These are phyloP conservation scores for Umimayanthus kanabou DNA, from an alignment of 92 coral and sea anemone genomes.

Conservation along the genomic window DNA sequence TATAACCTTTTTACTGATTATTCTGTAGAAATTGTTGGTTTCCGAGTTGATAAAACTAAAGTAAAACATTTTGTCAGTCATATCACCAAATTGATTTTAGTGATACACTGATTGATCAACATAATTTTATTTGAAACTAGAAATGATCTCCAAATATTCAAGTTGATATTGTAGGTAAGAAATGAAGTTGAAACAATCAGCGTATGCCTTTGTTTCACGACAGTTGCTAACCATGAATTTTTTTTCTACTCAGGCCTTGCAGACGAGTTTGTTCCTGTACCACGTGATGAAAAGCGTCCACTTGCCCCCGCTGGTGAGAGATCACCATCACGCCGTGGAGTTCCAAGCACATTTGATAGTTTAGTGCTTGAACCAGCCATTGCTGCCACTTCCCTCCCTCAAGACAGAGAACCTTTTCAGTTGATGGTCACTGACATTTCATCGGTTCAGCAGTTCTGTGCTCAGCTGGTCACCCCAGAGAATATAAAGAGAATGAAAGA, in stretches of 20 bases:
- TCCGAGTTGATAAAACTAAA: too few relatives aligned
- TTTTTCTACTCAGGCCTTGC: constrained; percentile 16
- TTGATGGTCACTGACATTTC: constrained; percentile 48
- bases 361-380: constrained; percentile 45
- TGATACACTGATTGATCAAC: too few relatives aligned
- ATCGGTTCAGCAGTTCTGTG: constrained; percentile 47
- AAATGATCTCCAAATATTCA: too few relatives aligned
- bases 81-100: too few relatives aligned
- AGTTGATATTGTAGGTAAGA: too few relatives aligned
- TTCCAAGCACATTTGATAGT: constrained; percentile 1
- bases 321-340: background rate
- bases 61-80: too few relatives aligned
- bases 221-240: too few relatives aligned
- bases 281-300: constrained; percentile 14
- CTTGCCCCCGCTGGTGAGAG: background rate
- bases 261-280: constrained; percentile 11
- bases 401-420: constrained; percentile 29
- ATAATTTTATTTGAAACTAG: too few relatives aligned
- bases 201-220: background rate
- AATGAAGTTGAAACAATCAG: too few relatives aligned
- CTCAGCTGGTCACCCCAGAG: constrained; percentile 44
- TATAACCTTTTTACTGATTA: too few relatives aligned
- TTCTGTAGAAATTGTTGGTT: too few relatives aligned
- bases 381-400: constrained; percentile 41
- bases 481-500: constrained; percentile 41